phyloP scores from a whole-genome alignment of 2,888 invertebrate genomes.

The Pardosa pseudoannulata region DNA sequence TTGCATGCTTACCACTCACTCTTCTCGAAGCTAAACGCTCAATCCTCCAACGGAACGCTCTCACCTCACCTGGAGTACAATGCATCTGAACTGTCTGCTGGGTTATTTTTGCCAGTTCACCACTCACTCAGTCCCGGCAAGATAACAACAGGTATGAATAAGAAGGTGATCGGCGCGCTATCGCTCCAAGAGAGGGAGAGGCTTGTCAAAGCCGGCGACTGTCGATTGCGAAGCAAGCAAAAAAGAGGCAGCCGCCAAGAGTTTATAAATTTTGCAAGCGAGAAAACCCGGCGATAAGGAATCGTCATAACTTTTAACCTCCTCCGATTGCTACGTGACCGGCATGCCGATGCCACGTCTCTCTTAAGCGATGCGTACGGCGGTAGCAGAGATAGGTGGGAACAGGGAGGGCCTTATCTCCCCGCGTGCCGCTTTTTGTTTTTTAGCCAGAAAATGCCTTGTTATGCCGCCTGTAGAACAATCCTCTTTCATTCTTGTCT shows the following conservation, averaged over 20 bases:
- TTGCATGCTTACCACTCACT: no score
- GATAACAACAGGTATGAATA: no score
- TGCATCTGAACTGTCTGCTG: no score
- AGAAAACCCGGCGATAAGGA: conserved; percentile 55
- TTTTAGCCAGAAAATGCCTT: not conserved
- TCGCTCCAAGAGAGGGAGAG: no score
- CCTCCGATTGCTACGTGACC: conserved; percentile 31
- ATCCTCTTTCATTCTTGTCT: no score
- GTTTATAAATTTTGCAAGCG: conserved; percentile 58
- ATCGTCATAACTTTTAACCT: conserved; percentile 67
- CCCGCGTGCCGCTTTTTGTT: not conserved
- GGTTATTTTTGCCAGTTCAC: no score
- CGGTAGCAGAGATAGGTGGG: not conserved
- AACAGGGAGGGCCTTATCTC: not conserved
- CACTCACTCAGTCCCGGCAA: no score
- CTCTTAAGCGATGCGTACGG: not conserved
- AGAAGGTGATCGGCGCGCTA: no score
- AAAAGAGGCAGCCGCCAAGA: conserved; percentile 18
- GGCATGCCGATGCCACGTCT: not conserved
- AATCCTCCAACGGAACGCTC: no score
- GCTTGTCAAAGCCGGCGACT: no score
- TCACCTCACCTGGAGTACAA: no score
- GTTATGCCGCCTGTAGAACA: not conserved
- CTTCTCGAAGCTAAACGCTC: no score
- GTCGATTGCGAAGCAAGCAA: conserved; percentile 16